Evolutionary conservation across 2,888 invertebrate genomes (phyloP), one percentile per base, ranked within the genome.

Genomic region (Troilus luridus): DNA sequence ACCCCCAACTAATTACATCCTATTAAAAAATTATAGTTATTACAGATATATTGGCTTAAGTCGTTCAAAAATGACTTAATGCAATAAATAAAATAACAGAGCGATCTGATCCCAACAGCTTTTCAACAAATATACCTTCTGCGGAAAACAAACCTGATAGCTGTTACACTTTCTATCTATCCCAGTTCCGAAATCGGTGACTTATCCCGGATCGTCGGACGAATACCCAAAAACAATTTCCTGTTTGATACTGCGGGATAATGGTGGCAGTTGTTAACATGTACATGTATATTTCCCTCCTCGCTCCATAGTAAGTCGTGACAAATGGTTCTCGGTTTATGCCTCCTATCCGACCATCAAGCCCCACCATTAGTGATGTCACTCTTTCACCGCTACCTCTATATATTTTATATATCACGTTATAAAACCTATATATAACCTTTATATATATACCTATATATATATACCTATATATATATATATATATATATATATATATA

Each of bases 191-290:
- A 67, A 19, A 77, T 77, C 14, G 41, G 12, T 41, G 41, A 19
- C 72, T 17, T 5, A 27, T 77, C 17, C 17, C 72, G 72, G 19
- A 77, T 5, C 27, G 72, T 77, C 41, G 72, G 27, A 58, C 85
- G 54, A 58, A 56, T 10, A 56, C 12, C n/a, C 85, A 85, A 85
- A 85, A 85, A 85, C 85, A 85, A 85, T 85, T 85, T 85, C 85
- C 85, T 58, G 17, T 85, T 85, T 56, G 85, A 58, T 85, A 85
- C 56, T 11, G n/a, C 11, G 56, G 12, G 56, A 85, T 85, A 85
- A 56, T 85, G 85, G 56, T 85, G 85, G 54, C 56, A 56, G 85
- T 85, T 85, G 85, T 85, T 85, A 85, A 85, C 85, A 56, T 85
- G 85, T 85, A 85, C 85, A 56, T 85, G 85, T 85, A 85, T 77